Base-by-base conservation (phyloP, 23 tunicate genomes). In the Trididemnum clinides region DNA sequence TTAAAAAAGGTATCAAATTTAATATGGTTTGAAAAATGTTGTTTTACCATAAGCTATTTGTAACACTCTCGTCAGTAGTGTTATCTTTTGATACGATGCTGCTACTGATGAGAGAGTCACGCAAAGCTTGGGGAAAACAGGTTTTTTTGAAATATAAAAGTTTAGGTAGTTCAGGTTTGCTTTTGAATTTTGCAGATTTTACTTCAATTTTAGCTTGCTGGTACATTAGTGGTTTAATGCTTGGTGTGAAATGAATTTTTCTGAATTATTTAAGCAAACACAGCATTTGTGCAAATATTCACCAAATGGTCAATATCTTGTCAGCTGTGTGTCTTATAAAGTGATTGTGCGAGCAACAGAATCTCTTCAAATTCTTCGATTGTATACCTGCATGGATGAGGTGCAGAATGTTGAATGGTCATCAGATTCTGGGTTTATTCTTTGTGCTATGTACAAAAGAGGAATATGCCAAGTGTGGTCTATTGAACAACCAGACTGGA, bases 201-300 rank as follows among this genome's bases (percentile, higher is more conserved):
- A n/a, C n/a, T n/a, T n/a, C n/a, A n/a, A n/a, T n/a, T n/a, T n/a
- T n/a, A n/a, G n/a, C n/a, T n/a, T n/a, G n/a, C n/a, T n/a, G n/a
- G n/a, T n/a, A n/a, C n/a, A 77, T n/a, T n/a, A n/a, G n/a, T n/a
- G n/a, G n/a, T n/a, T n/a, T n/a, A n/a, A n/a, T n/a, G n/a, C n/a
- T n/a, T n/a, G n/a, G n/a, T n/a, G n/a, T n/a, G n/a, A n/a, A n/a
- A 94, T 94, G 98, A 94, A 94, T 77, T 94, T 94, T 86, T 94
- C 98, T 33, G 98, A 94, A 51, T 27, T 94, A 20, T 94, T 94
- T 71, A 89, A 94, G 34, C 94, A 94, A 36, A 44, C 98, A 18
- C 81, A 85, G 65, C 66, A 26, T 21, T 72, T 89, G 7, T 80
- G 90, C 62, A 81, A 74, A 27, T 94, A 89, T 81, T 94, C 98